Base-by-base conservation (phyloP, 2,888 invertebrate species). In the Agrotis segetum region DNA sequence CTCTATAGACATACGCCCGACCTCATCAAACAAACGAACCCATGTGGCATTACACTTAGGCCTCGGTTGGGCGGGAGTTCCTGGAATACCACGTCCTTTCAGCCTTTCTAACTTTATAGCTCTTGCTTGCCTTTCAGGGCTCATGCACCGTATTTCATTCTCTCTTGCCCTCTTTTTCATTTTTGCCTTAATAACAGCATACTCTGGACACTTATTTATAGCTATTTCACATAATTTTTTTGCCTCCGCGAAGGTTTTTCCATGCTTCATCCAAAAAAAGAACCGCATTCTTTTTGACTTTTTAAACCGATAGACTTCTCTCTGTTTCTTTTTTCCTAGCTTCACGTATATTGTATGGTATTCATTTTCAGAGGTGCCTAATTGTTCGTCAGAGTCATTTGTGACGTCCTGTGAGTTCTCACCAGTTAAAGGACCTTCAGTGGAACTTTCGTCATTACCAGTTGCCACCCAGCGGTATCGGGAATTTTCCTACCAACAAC, bases 401-500 rank as follows among this genome's bases (percentile, higher is more conserved):
- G 24, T 9, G 17, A 19, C n/a, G 13, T 69, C 59, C 24, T 74
- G 74, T 7, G 46, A 58, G 19, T 50, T 53, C 52, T 65, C 50
- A 17, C 64, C 59, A 21, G 34, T 40, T 16, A 58, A 53, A 24
- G 40, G 16, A 64, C n/a, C 40, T 40, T 40, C 13, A 50, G 62
- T 13, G 6, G 19, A 46, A 19, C 52, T 47, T 46, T 60, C 63
- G 21, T 44, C 63, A 13, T 21, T 4, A 40, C 47, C 19, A 44
- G 50, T 29, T 65, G 61, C 21, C 29, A 56, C 64, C 71, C 76
- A 68, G 61, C 62, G 63, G 56, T 75, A 79, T 19, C 68, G 72
- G 63, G 77, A 60, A 66, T 71, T 40, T 24, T 46, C 67, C 81
- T 81, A 71, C 58, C 81, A 68, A 73, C 70, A 73, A 80, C 40